Evolutionary conservation across 2,888 invertebrate genomes (phyloP), one percentile per base, ranked within the genome.

Genomic region (Cantharis flavilabris): DNA sequence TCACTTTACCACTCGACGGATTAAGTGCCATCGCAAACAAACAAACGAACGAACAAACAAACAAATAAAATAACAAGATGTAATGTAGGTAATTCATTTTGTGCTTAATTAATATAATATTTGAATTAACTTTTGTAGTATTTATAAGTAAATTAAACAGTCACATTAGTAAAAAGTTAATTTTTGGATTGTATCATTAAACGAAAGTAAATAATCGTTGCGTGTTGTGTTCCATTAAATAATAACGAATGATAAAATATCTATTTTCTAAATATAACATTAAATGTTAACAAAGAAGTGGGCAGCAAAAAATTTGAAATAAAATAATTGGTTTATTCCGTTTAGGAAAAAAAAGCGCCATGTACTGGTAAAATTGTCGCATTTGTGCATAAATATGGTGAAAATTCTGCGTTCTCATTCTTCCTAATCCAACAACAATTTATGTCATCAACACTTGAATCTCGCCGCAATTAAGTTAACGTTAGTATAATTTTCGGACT

Each of bases 401-500:
- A 69, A 70, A 73, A 49, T 73, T 73, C 67, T 71, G 30, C 65
- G 76, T 81, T 75, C 73, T 73, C 77, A 79, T 81, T 81, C 79
- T 81, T 80, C 71, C 71, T 80, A 80, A 80, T 81, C 77, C 79
- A 76, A 78, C 76, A 74, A 81, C 81, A 81, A 82, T 83, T 83
- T 82, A 81, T 80, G 81, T 83, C 82, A 81, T 81, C 80, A 82
- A 80, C 80, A 77, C 74, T 78, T 80, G 79, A 80, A 76, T 77
- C 79, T 78, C 74, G 74, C 76, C 70, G 81, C 81, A 82, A 82
- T 83, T 82, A 83, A 83, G 79, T 81, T 75, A 76, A 71, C 79
- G 79, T 81, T 82, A 80, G 81, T 82, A 82, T 81, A 83, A 83
- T 83, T 83, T 83, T 82, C 81, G 80, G 82, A 80, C 82, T 81